Percentiles rank a stretch among this genome's conserved stretches.
phyloP scores from a whole-genome alignment of 2,888 invertebrate species.

The Metacarcinus magister region DNA sequence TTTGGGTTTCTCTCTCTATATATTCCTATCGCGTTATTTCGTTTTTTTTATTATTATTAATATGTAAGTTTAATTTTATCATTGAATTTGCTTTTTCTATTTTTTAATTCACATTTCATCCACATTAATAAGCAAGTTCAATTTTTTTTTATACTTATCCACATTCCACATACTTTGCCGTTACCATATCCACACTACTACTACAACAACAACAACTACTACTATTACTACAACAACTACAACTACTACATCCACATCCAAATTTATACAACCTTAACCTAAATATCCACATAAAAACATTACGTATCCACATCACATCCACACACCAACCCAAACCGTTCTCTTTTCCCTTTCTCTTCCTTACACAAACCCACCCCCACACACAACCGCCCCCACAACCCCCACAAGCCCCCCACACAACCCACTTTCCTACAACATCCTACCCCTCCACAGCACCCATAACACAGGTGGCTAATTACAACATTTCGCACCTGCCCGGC shows the following conservation, averaged over 20 bases:
- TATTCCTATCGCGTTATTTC: not conserved
- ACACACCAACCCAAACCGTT: not conserved
- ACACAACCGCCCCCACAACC: too few species aligned
- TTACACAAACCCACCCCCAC: not conserved
- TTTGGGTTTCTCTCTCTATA: not conserved
- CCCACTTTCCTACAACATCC: not conserved
- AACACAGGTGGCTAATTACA: slow-evolving; percentile 55
- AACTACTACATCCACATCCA: too few species aligned
- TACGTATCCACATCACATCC: too few species aligned
- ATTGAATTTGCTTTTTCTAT: too few species aligned
- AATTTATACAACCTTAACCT: too few species aligned
- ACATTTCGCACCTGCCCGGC: slow-evolving; percentile 62
- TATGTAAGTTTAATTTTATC: too few species aligned
- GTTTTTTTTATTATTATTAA: too few species aligned
- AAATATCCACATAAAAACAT: too few species aligned
- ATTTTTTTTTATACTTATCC: too few species aligned
- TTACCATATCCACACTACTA: not conserved
- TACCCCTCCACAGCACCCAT: not conserved
- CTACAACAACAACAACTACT: rapidly evolving
- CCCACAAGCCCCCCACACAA: not conserved
- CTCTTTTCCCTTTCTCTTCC: not conserved
- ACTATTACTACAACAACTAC: too few species aligned
- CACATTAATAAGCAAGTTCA: too few species aligned
- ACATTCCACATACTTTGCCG: not conserved
- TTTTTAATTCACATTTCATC: too few species aligned